phyloP scores from a whole-genome alignment of 2,797 vertebrate genomes.

The Hylomyscus alleni region DNA sequence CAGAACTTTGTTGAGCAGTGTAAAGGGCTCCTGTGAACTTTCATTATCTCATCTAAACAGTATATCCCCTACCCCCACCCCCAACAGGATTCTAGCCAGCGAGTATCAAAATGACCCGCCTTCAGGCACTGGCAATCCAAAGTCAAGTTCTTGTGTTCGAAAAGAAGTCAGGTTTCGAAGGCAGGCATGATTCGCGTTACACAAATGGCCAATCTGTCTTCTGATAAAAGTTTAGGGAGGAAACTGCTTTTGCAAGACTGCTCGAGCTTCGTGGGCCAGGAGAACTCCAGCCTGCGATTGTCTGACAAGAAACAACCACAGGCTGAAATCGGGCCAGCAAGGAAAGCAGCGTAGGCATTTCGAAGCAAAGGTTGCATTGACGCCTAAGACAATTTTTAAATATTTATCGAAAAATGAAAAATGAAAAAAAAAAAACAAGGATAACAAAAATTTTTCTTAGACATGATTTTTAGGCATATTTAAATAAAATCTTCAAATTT shows the following conservation, averaged over 20 bases:
- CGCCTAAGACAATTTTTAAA: background rate
- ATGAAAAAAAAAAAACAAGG: background rate
- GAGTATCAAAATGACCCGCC: conserved; percentile 36
- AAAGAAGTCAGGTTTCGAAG: background rate
- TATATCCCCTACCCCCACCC: background rate
- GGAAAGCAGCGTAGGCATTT: background rate
- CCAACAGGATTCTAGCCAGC: background rate
- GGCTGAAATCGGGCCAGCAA: background rate
- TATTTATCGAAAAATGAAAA: background rate
- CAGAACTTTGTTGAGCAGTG: background rate
- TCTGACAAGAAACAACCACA: background rate
- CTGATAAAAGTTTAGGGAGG: background rate
- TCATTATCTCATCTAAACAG: background rate
- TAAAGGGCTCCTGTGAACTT: background rate
- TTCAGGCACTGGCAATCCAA: conserved; percentile 13
- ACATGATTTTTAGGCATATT: conserved; percentile 19
- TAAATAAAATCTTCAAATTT: conserved; percentile 44
- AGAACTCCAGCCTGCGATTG: background rate
- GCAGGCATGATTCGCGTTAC: background rate
- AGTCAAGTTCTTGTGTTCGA: background rate
- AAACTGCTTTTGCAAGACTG: conserved; percentile 22
- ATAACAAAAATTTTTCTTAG: conserved; percentile 45
- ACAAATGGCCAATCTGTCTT: background rate
- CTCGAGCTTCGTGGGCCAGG: background rate
- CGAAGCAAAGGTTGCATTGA: background rate